These are phyloP conservation scores for Colletes collaris DNA, from an alignment of 2,888 invertebrate species.

Conservation along the genomic window DNA sequence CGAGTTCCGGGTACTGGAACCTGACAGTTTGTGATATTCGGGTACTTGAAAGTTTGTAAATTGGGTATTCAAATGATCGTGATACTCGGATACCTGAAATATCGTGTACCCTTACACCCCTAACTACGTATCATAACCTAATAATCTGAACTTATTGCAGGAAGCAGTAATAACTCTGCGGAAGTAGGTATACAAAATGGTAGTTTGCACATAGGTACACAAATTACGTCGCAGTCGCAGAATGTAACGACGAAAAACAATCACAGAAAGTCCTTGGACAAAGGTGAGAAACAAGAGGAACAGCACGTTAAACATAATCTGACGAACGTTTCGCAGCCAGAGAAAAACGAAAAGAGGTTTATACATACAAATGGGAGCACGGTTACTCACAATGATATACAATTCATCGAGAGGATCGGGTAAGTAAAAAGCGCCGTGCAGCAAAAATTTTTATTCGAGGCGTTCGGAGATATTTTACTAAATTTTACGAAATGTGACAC, in stretches of 20 bases:
- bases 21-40: too few relatives aligned
- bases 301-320: slow-evolving; percentile 78
- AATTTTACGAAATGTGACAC: slow-evolving; percentile 31
- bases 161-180: slow-evolving; percentile 72
- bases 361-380: slow-evolving; percentile 83
- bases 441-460: too few relatives aligned
- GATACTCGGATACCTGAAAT: too few relatives aligned
- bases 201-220: slow-evolving; percentile 78
- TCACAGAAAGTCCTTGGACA: slow-evolving; percentile 85
- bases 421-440: slow-evolving; percentile 58
- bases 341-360: slow-evolving; percentile 82
- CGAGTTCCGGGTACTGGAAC: too few relatives aligned
- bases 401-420: slow-evolving; percentile 84
- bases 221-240: slow-evolving; percentile 76
- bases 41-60: too few relatives aligned
- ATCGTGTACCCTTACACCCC: too few relatives aligned
- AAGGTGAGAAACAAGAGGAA: slow-evolving; percentile 82
- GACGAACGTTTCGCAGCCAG: slow-evolving; percentile 77
- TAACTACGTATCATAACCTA: neutral
- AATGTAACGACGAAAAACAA: slow-evolving; percentile 82
- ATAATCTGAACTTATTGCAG: slow-evolving; percentile 57
- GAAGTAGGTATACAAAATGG: slow-evolving; percentile 80
- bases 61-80: too few relatives aligned
- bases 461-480: slow-evolving; percentile 17
- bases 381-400: slow-evolving; percentile 81